phyloP scores from a whole-genome alignment of 1,140 invertebrate genomes.

The Chymomyza costata region DNA sequence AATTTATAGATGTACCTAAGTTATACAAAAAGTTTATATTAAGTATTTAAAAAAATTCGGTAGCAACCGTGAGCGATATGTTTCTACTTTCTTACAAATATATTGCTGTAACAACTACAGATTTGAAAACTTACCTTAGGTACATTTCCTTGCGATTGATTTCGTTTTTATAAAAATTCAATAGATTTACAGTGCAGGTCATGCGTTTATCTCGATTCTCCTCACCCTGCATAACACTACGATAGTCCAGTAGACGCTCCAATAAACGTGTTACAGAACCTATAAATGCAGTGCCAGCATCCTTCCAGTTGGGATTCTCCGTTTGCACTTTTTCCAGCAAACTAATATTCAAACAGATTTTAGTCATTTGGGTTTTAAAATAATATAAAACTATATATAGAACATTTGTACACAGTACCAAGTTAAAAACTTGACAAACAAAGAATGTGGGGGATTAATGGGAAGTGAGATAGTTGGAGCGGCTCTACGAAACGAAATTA shows the following conservation, averaged over 20 bases:
- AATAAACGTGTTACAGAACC: conserved; percentile 91
- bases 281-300: conserved; percentile 93
- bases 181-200: conserved; percentile 97
- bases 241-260: conserved; percentile 92
- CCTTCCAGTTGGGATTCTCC: conserved; percentile 90
- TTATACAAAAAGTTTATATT: not conserved
- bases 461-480: too few species aligned
- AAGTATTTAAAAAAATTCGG: too few species aligned
- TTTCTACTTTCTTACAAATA: too few species aligned
- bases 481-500: not conserved
- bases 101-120: too few species aligned
- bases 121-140: conserved; percentile 77
- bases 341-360: conserved; percentile 75
- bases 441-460: too few species aligned
- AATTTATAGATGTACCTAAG: conserved; percentile 94
- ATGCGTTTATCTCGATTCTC: conserved; percentile 95
- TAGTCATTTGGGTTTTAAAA: conserved; percentile 1
- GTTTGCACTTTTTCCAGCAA: conserved; percentile 90
- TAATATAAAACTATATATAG: not conserved
- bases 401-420: not conserved
- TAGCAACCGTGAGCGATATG: too few species aligned
- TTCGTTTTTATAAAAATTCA: conserved; percentile 98
- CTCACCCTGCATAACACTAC: conserved; percentile 93
- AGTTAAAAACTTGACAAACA: not conserved
- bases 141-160: conserved; percentile 98